Conservation (phyloP, 2,888 invertebrate genomes). For the Pseudococcus jackbeardsleyi region DNA sequence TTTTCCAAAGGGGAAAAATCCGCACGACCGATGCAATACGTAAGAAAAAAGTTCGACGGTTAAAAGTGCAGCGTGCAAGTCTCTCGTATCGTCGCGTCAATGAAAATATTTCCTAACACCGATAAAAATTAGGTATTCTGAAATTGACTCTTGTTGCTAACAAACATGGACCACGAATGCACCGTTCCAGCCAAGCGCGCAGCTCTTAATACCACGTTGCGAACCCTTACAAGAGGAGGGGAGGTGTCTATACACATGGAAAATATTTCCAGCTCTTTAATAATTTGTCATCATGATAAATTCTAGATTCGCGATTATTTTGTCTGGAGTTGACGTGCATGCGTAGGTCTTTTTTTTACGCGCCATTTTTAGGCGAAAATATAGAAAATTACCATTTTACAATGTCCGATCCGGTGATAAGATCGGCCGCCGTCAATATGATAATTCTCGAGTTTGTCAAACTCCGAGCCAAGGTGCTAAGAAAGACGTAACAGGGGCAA, state of each 20-base stretch:
- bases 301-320: background rate
- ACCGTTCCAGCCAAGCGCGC: slow-evolving; percentile 6
- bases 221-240: background rate
- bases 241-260: background rate
- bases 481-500: background rate
- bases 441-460: background rate
- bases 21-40: background rate
- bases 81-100: background rate
- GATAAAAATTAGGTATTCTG: slow-evolving; percentile 6
- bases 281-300: slow-evolving; percentile 22
- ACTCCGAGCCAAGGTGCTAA: background rate
- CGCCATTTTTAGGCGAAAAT: background rate
- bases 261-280: background rate
- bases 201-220: slow-evolving; percentile 5
- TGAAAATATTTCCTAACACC: background rate
- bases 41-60: background rate
- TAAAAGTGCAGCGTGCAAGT: no score
- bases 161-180: background rate
- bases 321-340: background rate
- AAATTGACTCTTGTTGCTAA: slow-evolving; percentile 17
- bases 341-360: background rate
- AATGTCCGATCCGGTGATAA: background rate
- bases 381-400: slow-evolving; percentile 27
- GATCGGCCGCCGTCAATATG: background rate
- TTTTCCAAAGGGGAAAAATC: background rate